These are phyloP conservation scores for Capreolus pygargus DNA, from an alignment of 2,113 vertebrate genomes.

Conservation along the genomic window DNA sequence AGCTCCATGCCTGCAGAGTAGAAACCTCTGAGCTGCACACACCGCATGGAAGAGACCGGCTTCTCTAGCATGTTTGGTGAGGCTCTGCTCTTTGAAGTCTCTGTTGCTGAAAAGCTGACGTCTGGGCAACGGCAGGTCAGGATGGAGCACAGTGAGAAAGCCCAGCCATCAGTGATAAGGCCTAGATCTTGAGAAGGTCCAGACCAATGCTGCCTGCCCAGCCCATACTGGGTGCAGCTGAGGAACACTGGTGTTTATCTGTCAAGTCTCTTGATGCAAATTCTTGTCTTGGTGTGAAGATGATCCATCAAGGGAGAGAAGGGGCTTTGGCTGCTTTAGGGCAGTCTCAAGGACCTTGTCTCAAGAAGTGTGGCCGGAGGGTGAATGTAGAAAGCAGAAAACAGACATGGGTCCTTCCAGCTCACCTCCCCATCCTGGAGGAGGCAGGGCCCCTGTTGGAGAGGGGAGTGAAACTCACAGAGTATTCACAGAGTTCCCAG, in stretches of 20 bases:
- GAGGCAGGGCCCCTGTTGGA: fast-evolving
- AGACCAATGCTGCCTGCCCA: fast-evolving
- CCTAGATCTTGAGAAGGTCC: not conserved
- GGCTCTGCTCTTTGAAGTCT: not conserved
- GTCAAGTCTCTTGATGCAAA: not conserved
- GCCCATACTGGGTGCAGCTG: not conserved
- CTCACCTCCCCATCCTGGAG: not conserved
- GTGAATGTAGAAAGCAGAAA: fast-evolving
- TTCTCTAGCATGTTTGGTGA: fast-evolving
- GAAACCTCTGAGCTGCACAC: fast-evolving
- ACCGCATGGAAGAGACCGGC: fast-evolving
- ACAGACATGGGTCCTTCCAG: not conserved
- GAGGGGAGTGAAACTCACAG: not conserved
- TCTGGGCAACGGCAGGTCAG: not conserved
- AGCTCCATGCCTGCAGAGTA: too few species aligned
- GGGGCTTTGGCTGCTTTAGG: not conserved
- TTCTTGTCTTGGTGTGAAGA: not conserved
- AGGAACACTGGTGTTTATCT: not conserved
- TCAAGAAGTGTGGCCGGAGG: fast-evolving
- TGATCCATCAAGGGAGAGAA: not conserved
- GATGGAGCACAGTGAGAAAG: fast-evolving
- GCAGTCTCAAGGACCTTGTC: not conserved
- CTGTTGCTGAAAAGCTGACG: not conserved
- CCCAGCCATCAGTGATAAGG: not conserved
- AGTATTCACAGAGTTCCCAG: not conserved